phyloP scores from a whole-genome alignment of 1,140 invertebrate species.

The Meloidogyne floridensis region DNA sequence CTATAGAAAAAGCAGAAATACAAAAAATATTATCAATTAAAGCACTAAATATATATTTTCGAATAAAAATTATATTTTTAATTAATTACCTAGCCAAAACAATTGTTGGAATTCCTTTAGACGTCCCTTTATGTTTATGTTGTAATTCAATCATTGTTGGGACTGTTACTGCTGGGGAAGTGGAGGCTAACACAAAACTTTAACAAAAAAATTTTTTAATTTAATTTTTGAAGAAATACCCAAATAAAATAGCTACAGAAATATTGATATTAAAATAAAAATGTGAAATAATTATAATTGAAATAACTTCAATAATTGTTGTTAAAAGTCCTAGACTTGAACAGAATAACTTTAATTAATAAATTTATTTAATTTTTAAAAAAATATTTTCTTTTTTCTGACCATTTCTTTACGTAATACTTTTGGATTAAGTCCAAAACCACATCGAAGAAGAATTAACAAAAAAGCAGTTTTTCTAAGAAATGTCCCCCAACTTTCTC shows the following conservation, averaged over 20 bases:
- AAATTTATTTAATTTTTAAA: conserved; percentile 76
- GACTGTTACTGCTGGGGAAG: conserved; percentile 93
- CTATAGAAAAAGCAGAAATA: conserved; percentile 83
- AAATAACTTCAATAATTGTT: conserved; percentile 73
- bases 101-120: conserved; percentile 90
- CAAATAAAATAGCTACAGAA: conserved; percentile 63
- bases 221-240: conserved; percentile 24
- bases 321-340: conserved; percentile 45
- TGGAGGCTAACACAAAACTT: conserved; percentile 80
- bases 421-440: conserved; percentile 83
- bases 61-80: background rate
- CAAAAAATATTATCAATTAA: conserved; percentile 82
- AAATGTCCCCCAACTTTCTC: conserved; percentile 67
- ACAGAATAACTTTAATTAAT: conserved; percentile 70
- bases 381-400: conserved; percentile 70
- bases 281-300: conserved; percentile 74
- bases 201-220: background rate
- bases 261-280: conserved; percentile 81
- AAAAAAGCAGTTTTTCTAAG: conserved; percentile 50
- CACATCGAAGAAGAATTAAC: conserved; percentile 87
- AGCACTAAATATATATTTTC: conserved; percentile 70
- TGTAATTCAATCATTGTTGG: conserved; percentile 83
- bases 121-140: conserved; percentile 81
- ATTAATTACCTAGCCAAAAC: conserved; percentile 75
- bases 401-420: conserved; percentile 78